Evolutionary conservation across 2,797 vertebrate genomes (phyloP).

Genomic region (Mus minutoides): DNA sequence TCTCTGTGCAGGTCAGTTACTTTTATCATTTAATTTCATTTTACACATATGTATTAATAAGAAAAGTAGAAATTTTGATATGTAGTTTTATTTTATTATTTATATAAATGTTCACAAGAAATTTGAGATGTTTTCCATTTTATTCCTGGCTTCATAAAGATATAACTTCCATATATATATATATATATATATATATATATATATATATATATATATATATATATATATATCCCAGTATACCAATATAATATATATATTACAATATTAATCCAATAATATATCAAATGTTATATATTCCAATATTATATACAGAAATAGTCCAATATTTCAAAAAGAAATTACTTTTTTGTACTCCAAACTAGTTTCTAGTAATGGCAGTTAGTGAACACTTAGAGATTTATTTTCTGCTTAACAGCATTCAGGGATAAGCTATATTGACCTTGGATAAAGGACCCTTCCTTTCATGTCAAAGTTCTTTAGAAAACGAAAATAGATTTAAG

Average conservation of each 20-base stretch:
- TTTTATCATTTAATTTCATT: constrained; percentile 6
- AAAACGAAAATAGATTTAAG: constrained; percentile 11
- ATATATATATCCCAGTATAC: background rate
- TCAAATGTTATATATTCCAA: background rate
- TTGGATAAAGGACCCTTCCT: background rate
- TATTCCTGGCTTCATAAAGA: background rate
- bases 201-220: no score
- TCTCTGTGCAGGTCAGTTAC: constrained; percentile 44
- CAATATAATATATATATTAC: background rate
- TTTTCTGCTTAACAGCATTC: background rate
- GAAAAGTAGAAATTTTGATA: background rate
- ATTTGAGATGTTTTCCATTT: background rate
- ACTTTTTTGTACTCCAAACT: background rate
- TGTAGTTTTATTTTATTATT: background rate
- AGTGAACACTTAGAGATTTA: background rate
- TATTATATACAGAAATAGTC: background rate
- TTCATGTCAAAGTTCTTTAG: background rate
- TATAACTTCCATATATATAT: background rate
- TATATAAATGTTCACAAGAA: background rate
- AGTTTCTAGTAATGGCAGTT: background rate
- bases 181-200: background rate
- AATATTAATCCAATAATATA: background rate
- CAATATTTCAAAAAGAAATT: background rate
- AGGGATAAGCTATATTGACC: background rate
- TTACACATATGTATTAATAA: background rate